Base-by-base conservation (phyloP, 2,888 invertebrate genomes). In the Hyposoter dolosus region DNA sequence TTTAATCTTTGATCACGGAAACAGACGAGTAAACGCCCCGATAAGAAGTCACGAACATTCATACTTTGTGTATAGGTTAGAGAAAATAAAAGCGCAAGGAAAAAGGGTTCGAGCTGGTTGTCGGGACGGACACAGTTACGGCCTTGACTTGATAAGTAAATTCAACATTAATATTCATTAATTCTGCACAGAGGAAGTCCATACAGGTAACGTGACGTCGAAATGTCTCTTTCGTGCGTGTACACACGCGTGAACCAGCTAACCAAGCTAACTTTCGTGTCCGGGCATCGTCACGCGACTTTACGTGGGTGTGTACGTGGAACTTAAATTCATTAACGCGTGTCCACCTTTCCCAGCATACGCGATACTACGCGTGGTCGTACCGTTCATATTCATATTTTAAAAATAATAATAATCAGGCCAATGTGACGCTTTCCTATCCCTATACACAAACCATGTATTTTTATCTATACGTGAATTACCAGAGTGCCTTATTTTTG, bases 81-180 rank as follows among this genome's bases (percentile, higher is more conserved):
- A 53, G 77, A 71, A 76, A 28, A 76, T 12, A 32, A 77, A 60
- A 72, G 9, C 60, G 68, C 50, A 65, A 32, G 17, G 72, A 77
- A 80, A 82, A 83, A 84, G 66, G 71, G 32, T 82, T 74, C 63
- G 60, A 74, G 83, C 72, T 28, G 79, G 74, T 83, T 83, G 45
- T 86, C 87, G 88, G 84, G 85, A 89, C 88, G 90, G 89, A 91
- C 91, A 91, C 90, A 91, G 89, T 91, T 91, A 90, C 90, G 91
- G 88, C 92, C 92, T 92, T 92, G 92, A 91, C 91, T 91, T 87
- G 90, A 88, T 90, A 92, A 92, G 92, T 90, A 89, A 88, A 92
- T 91, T 90, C 91, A 87, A 78, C 88, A 92, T 92, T 91, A 90
- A 92, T 92, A 92, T 92, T 92, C 91, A 92, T 92, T 90, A 89